Conservation (phyloP, 2,797 vertebrate genomes). For the Mus spretus region DNA sequence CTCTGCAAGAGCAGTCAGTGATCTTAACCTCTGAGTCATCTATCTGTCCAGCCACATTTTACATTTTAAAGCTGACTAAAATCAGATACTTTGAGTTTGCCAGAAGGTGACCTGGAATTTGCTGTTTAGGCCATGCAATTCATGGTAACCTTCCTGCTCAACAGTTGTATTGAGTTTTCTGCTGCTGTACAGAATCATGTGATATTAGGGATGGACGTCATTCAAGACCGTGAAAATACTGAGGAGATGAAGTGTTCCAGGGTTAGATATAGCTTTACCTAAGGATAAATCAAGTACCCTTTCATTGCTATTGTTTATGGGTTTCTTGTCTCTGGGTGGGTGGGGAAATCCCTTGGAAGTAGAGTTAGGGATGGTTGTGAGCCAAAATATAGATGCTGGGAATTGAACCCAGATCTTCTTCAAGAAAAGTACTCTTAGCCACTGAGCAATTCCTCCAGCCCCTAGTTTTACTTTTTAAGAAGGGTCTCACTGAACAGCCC, state of each 20-base stretch:
- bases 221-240: neutral
- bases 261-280: neutral
- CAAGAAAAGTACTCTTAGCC: neutral
- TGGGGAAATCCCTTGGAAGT: neutral
- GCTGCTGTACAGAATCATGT: neutral
- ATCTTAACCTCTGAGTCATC: neutral
- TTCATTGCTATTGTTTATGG: neutral
- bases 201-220: neutral
- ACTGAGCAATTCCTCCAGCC: neutral
- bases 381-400: neutral
- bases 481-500: neutral
- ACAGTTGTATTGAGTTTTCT: neutral
- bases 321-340: neutral
- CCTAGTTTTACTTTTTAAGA: neutral
- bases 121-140: neutral
- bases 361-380: neutral
- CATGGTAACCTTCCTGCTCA: neutral
- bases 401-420: neutral
- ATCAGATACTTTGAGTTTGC: slow-evolving; percentile 31
- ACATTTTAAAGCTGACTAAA: slow-evolving; percentile 43
- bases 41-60: neutral
- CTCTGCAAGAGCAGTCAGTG: neutral
- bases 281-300: neutral
- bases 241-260: neutral
- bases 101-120: neutral